Conservation (phyloP, 2,797 vertebrate genomes). For the Limosa lapponica region DNA sequence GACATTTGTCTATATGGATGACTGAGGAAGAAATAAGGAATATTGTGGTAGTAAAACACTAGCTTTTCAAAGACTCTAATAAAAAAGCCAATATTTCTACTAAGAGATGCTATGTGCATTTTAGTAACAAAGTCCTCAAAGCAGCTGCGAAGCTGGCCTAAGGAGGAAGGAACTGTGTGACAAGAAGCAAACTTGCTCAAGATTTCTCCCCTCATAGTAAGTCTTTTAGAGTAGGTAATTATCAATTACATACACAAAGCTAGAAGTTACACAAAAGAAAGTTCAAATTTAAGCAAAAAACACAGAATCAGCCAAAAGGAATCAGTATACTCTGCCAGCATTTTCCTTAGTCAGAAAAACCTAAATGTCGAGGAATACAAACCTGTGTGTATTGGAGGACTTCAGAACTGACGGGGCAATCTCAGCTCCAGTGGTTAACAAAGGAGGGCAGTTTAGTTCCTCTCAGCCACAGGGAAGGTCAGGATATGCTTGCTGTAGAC, state of each 20-base stretch:
- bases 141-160: not conserved
- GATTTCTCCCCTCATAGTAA: not conserved
- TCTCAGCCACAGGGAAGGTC: not conserved
- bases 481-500: not conserved
- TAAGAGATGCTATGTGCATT: not conserved
- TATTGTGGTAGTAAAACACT: not conserved
- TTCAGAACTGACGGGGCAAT: not conserved
- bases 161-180: not conserved
- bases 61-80: not conserved
- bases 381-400: not conserved
- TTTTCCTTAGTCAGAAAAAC: not conserved
- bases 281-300: not conserved
- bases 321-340: not conserved
- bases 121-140: not conserved
- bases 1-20: not conserved
- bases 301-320: not conserved
- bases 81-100: not conserved
- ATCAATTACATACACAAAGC: not conserved
- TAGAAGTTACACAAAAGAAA: not conserved
- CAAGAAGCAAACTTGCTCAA: not conserved
- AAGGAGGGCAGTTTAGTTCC: not conserved
- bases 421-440: not conserved
- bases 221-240: not conserved
- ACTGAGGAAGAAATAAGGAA: not conserved
- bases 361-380: not conserved